Base-by-base conservation (phyloP, 2,888 invertebrate genomes). In the Hemistola chrysoprasaria region DNA sequence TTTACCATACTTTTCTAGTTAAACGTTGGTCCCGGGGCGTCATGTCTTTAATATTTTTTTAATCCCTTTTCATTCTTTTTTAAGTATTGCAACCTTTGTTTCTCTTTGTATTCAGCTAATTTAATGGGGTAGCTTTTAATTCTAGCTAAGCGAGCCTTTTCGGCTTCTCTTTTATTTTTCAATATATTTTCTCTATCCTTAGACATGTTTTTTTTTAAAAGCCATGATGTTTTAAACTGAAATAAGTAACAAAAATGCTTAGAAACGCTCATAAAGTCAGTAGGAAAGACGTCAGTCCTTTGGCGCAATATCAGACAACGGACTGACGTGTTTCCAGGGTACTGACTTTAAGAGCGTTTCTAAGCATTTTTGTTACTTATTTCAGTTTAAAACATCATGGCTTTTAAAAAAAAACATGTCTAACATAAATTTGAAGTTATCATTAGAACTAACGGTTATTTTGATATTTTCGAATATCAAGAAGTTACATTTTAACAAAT, bases 111-210 rank as follows among this genome's bases (percentile, higher is more conserved):
- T 40, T 48, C 46, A 2, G 42, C 38, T 47, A 47, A 46, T 49
- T 47, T 48, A 31, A 50, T 45, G 8, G 22, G 54, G 46, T 55
- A 48, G 11, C 42, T 52, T 55, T 50, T 55, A 37, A 53, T 50
- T 47, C 27, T 53, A 1, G 27, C 42, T 8, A 50, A 50, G 34
- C 52, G 46, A 45, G 45, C 47, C 43, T 56, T 56, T 45, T 49
- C 44, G 33, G 45, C 50, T 52, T 50, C 46, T 45, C 40, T 44
- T 22, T 51, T 51, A 21, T 52, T 50, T 50, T 46, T 38, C 24
- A 47, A 30, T 40, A 37, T 37, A 8, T 45, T 37, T 47, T 51
- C 40, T 16, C 40, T 45, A 27, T 27, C 11, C 27, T 6, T 7
- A 27, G 27, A 11, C 25, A 25, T 9, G 21, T 34, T 34, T 10